Percentiles rank a stretch among this genome's conserved stretches.
Evolutionary conservation across 2,888 invertebrate species (phyloP).

Genomic region (Ormyrus thymus): DNA sequence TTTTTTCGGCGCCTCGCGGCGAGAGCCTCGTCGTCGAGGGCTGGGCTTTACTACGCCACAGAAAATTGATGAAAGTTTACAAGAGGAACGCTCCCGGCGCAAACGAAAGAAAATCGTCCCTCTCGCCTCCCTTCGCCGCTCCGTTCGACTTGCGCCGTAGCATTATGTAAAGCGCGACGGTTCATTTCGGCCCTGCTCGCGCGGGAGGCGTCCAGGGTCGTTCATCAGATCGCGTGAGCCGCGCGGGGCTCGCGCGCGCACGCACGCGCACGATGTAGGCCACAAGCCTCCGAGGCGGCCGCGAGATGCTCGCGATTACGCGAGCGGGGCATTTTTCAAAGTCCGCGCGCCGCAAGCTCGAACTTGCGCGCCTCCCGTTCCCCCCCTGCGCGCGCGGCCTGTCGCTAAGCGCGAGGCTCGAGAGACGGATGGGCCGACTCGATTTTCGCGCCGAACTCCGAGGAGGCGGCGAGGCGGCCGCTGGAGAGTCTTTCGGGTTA

Average conservation of each 20-base stretch:
- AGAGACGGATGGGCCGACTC: no score
- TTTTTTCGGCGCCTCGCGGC: no score
- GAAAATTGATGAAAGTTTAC: no score
- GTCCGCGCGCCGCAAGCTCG: constrained; percentile 49
- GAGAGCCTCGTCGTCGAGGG: no score
- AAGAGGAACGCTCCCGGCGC: no score
- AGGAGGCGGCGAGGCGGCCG: no score
- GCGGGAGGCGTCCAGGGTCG: constrained; percentile 65
- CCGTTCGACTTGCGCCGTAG: constrained; percentile 54
- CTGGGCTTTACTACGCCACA: no score
- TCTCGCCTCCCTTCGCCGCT: background rate
- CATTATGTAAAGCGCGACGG: constrained; percentile 73
- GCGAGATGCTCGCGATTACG: constrained; percentile 63
- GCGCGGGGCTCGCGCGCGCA: constrained; percentile 45
- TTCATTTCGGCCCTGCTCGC: constrained; percentile 68
- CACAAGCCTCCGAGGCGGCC: constrained; percentile 59
- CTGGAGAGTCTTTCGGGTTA: no score
- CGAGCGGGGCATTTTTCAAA: constrained; percentile 39
- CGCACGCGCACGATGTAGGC: constrained; percentile 64
- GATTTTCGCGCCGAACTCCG: no score
- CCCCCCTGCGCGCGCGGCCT: background rate
- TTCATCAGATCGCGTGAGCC: constrained; percentile 73
- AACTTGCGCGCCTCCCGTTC: background rate
- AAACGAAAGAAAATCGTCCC: no score
- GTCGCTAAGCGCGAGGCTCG: no score